Evolutionary conservation across 2,797 vertebrate genomes (phyloP).

Genomic region (Ceryle rudis): DNA sequence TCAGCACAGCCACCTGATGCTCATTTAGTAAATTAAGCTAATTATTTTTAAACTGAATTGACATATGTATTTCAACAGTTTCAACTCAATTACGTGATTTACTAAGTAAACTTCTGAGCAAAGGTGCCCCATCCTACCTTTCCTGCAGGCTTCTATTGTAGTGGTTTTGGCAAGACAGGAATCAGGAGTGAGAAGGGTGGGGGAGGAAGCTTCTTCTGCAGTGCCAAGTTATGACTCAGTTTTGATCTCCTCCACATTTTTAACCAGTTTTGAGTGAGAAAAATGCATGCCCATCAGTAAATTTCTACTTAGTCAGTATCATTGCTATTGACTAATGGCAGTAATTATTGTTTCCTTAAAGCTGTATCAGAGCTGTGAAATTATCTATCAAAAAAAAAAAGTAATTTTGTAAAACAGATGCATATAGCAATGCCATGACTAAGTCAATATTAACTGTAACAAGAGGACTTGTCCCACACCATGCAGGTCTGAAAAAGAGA

Average conservation of each 20-base stretch:
- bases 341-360: background rate
- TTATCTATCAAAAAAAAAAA: background rate
- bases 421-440: background rate
- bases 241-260: constrained; percentile 41
- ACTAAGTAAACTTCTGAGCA: constrained; percentile 3
- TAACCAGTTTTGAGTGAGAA: constrained; percentile 33
- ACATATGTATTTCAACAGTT: background rate
- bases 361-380: background rate
- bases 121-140: background rate
- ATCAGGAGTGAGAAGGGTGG: constrained; percentile 17
- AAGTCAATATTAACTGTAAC: background rate
- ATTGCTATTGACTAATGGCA: background rate
- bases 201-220: constrained; percentile 14
- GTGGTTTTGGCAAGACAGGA: background rate
- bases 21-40: background rate
- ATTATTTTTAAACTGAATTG: background rate
- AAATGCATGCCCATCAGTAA: background rate
- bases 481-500: background rate
- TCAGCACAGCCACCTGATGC: background rate
- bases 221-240: constrained; percentile 44
- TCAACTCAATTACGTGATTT: background rate
- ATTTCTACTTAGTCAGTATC: background rate
- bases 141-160: background rate
- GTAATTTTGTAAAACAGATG: background rate
- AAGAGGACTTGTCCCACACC: background rate